These are phyloP conservation scores for Nannospalax galili DNA, from an alignment of 2,113 vertebrate genomes.

Conservation along the genomic window DNA sequence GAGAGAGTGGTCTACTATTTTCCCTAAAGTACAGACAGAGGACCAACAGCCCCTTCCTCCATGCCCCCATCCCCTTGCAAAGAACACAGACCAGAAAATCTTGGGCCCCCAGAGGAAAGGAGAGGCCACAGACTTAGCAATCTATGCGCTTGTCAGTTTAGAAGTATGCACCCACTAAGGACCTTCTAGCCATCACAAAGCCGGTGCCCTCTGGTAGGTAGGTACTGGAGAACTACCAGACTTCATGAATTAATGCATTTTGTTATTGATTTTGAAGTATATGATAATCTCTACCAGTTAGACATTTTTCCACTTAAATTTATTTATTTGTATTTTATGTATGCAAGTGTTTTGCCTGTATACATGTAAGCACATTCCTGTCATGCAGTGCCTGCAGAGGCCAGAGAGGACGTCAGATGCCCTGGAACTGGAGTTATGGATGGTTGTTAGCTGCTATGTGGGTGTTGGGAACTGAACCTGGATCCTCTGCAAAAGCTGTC, in stretches of 20 bases:
- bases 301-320: background rate
- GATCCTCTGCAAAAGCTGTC: too few relatives aligned
- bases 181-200: background rate
- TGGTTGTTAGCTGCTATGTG: too few relatives aligned
- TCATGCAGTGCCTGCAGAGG: too few relatives aligned
- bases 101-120: background rate
- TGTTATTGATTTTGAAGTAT: background rate
- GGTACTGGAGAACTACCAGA: background rate
- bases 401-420: too few relatives aligned
- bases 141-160: background rate
- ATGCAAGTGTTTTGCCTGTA: too few relatives aligned
- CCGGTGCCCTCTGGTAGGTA: background rate
- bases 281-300: background rate
- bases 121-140: background rate
- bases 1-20: conserved; percentile 23
- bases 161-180: background rate
- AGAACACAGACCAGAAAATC: background rate
- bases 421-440: too few relatives aligned
- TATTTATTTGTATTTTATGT: too few relatives aligned
- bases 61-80: too few relatives aligned
- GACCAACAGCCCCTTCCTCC: background rate
- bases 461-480: too few relatives aligned
- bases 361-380: too few relatives aligned
- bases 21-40: background rate
- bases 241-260: background rate